Evolutionary conservation across 2,113 vertebrate genomes (phyloP).

Genomic region (Cichladusa arquata): DNA sequence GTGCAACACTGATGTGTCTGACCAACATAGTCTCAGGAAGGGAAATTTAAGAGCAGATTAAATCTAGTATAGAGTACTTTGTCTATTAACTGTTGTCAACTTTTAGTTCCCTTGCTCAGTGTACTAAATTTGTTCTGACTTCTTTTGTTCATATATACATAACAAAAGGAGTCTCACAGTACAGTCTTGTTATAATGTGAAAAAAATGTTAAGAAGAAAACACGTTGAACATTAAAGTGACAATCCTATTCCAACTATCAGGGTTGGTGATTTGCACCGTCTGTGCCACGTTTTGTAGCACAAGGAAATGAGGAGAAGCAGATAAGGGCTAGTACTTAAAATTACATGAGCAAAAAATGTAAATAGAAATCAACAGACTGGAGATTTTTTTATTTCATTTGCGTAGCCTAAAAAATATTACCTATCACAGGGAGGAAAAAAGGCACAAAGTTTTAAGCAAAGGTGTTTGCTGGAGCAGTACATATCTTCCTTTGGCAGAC

Average conservation of each 20-base stretch:
- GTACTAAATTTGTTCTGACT: constrained; percentile 52
- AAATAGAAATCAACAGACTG: constrained; percentile 14
- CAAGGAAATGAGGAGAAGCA: background rate
- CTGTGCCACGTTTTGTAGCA: background rate
- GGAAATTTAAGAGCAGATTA: background rate
- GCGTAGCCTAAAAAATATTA: background rate
- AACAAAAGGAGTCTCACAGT: constrained; percentile 46
- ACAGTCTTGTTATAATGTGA: constrained; percentile 24
- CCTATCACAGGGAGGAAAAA: background rate
- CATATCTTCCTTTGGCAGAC: background rate
- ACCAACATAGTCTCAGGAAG: background rate
- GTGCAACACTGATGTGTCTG: background rate
- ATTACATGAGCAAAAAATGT: constrained; percentile 18
- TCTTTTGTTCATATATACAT: constrained; percentile 54
- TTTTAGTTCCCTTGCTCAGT: constrained; percentile 4
- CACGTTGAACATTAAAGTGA: constrained; percentile 39
- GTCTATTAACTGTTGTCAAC: constrained; percentile 27
- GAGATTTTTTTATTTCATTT: constrained; percentile 8
- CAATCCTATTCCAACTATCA: constrained; percentile 15
- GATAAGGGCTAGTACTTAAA: constrained; percentile 26
- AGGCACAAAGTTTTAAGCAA: background rate
- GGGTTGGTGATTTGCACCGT: background rate
- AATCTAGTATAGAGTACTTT: background rate
- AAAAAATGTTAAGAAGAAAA: constrained; percentile 38
- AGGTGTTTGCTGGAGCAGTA: background rate